Conservation (phyloP, 2,113 vertebrate genomes). For the Syngnathoides biaculeatus region DNA sequence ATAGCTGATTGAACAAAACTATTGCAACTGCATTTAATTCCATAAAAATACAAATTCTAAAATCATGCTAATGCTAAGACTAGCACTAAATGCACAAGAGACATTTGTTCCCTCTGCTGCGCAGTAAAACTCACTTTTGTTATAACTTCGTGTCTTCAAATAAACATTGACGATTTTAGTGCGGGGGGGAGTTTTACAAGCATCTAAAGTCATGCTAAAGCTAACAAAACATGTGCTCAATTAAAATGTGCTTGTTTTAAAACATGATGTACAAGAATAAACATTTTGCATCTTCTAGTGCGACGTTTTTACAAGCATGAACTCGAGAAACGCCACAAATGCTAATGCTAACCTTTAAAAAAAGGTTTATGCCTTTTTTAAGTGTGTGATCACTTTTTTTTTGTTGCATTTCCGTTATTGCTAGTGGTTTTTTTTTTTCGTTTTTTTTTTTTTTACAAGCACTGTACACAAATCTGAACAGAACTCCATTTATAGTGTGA, state of each 20-base stretch:
- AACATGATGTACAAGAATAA: neutral
- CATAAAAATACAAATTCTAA: neutral
- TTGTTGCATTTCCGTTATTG: no score
- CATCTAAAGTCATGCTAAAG: neutral
- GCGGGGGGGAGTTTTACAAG: neutral
- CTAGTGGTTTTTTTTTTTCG: no score
- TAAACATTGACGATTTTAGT: neutral
- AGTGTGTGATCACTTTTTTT: no score
- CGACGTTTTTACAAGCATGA: neutral
- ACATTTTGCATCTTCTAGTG: neutral
- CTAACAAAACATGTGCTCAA: neutral
- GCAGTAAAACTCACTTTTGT: constrained; percentile 2
- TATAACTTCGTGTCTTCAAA: neutral
- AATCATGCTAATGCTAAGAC: neutral
- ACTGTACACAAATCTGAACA: no score
- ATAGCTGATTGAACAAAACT: no score
- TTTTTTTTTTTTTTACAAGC: no score
- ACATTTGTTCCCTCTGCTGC: neutral
- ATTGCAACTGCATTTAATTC: no score
- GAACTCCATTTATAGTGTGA: no score
- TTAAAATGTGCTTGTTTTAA: neutral
- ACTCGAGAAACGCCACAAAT: neutral
- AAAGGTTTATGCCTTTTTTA: no score
- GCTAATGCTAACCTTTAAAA: neutral
- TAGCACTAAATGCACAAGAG: no score